These are phyloP conservation scores for Lota lota DNA, from an alignment of 2,113 vertebrate species.

Conservation along the genomic window DNA sequence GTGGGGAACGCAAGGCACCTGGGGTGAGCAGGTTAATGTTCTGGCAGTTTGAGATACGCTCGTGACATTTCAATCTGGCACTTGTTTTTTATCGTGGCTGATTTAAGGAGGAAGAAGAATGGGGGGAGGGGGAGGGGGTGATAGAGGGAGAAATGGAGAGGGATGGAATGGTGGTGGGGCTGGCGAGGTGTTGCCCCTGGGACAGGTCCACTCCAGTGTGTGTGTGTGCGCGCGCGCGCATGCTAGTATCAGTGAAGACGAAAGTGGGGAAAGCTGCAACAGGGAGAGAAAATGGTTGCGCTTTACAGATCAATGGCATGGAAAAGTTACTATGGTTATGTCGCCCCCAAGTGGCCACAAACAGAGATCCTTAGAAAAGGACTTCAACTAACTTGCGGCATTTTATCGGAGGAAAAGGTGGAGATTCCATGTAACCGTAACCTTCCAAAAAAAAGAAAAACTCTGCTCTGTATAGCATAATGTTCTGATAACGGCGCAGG, in stretches of 20 bases:
- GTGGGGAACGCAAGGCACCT: conserved; percentile 52
- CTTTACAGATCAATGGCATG: conserved; percentile 16
- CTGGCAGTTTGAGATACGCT: conserved; percentile 79
- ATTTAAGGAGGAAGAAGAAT: conserved; percentile 60
- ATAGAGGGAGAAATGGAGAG: conserved; percentile 25
- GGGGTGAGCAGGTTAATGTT: conserved; percentile 77
- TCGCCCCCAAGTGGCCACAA: conserved; percentile 71
- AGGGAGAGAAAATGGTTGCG: no score
- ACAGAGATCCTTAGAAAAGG: conserved; percentile 14
- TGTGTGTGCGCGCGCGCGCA: conserved; percentile 7
- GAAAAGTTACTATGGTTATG: conserved; percentile 50
- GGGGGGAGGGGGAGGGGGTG: conserved; percentile 11
- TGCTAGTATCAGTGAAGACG: neutral
- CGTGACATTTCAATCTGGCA: conserved; percentile 77
- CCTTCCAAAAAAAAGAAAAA: no score
- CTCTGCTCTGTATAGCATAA: no score
- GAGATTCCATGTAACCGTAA: no score
- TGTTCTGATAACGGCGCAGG: no score
- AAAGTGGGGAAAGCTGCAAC: conserved; percentile 24
- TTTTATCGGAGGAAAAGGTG: no score
- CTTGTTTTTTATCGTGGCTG: conserved; percentile 75
- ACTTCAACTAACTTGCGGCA: no score
- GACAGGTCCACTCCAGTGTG: conserved; percentile 34
- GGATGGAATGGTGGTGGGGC: conserved; percentile 17
- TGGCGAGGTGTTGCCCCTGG: conserved; percentile 23